Evolutionary conservation across 2,113 vertebrate genomes (phyloP).

Genomic region (Phocoena phocoena): DNA sequence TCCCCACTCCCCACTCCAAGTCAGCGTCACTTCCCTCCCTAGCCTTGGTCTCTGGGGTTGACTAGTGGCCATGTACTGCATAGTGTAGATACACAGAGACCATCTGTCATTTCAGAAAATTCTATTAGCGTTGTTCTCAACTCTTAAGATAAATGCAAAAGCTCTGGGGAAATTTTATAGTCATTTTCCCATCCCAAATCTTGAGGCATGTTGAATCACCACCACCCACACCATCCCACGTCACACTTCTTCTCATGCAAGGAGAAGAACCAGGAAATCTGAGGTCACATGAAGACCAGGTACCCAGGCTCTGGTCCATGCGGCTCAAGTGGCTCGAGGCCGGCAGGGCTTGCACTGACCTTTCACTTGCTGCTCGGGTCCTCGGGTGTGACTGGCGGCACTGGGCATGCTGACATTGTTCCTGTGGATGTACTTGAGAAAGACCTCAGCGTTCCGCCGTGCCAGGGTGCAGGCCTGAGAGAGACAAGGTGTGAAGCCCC

Average conservation of each 20-base stretch:
- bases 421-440: conserved; percentile 99
- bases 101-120: background rate
- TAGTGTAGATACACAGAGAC: fast-evolving
- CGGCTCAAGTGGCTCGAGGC: background rate
- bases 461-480: conserved; percentile 96
- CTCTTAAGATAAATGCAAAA: background rate
- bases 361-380: conserved; percentile 97
- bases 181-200: background rate
- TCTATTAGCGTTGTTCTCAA: background rate
- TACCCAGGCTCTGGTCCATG: background rate
- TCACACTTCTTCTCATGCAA: background rate
- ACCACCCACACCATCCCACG: background rate
- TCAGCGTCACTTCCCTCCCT: background rate
- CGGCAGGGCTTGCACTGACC: conserved; percentile 83
- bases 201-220: background rate
- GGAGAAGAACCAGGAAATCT: background rate
- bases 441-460: conserved; percentile 96
- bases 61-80: background rate
- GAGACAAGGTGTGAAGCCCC: conserved; percentile 35
- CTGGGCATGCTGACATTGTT: conserved; percentile 97
- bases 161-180: background rate
- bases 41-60: background rate
- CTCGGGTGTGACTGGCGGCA: conserved; percentile 91
- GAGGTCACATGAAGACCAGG: background rate
- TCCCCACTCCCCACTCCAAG: background rate